phyloP scores from a whole-genome alignment of 2,113 vertebrate species.

The Silurus glanis region DNA sequence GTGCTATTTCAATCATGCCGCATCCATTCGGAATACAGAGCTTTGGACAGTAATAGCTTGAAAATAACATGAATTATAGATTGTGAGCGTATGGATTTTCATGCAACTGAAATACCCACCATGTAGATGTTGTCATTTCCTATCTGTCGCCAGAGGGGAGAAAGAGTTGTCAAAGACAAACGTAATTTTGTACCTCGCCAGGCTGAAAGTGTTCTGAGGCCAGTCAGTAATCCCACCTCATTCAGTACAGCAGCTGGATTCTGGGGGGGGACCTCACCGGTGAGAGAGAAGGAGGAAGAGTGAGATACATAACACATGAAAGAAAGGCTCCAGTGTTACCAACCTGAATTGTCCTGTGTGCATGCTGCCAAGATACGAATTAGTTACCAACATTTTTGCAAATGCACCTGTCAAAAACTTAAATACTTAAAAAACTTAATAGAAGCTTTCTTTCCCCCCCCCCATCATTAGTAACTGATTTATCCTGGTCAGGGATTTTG shows the following conservation, averaged over 20 bases:
- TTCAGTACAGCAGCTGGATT: conserved; percentile 21
- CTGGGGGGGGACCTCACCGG: conserved; percentile 63
- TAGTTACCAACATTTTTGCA: conserved; percentile 64
- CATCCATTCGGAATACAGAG: conserved; percentile 9
- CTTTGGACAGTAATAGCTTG: conserved; percentile 51
- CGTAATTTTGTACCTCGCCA: conserved; percentile 60
- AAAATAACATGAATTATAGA: conserved; percentile 62
- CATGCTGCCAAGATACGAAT: conserved; percentile 67
- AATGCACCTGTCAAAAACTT: conserved; percentile 21
- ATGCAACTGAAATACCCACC: conserved; percentile 44
- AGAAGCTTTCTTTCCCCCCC: background rate
- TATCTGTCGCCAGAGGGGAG: conserved; percentile 46
- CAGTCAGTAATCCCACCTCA: conserved; percentile 53
- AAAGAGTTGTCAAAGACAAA: conserved; percentile 59
- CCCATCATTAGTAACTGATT: background rate
- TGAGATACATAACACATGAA: conserved; percentile 70
- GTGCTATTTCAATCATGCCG: background rate
- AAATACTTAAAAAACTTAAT: background rate
- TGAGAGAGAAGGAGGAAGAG: conserved; percentile 43
- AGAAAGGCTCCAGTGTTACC: conserved; percentile 67
- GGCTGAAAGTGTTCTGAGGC: conserved; percentile 64
- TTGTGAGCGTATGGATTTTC: conserved; percentile 47
- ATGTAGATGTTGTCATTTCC: conserved; percentile 40
- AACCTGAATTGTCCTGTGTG: conserved; percentile 67
- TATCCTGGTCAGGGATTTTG: background rate